A percentile compares a stretch with the other conserved stretches of the same genome.
phyloP scores from a whole-genome alignment of 37 sponge, comb jelly and placozoan species.

The Ianthella basta region DNA sequence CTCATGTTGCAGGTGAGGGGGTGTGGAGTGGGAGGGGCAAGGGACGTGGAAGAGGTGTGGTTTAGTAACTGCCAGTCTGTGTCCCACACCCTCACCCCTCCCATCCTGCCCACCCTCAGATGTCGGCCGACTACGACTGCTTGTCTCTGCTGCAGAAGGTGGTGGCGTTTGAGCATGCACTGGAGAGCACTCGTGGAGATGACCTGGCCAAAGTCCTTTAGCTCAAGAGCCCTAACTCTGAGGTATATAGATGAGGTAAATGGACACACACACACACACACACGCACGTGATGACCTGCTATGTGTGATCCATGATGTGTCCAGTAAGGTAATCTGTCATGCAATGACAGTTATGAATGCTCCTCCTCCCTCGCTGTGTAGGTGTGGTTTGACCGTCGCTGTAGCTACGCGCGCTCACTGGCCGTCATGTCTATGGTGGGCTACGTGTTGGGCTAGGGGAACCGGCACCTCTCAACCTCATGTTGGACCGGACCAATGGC shows the following conservation, averaged over 20 bases:
- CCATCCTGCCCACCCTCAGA: constrained; percentile 40
- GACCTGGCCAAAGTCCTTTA: constrained; percentile 96
- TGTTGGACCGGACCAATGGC: constrained; percentile 95
- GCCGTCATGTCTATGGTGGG: constrained; percentile 99
- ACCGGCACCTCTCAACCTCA: constrained; percentile 96
- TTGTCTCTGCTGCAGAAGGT: constrained; percentile 97
- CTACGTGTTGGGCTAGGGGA: constrained; percentile 92
- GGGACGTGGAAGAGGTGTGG: too few species aligned
- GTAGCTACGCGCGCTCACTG: constrained; percentile 93
- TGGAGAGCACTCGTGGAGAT: constrained; percentile 87
- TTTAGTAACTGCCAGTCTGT: too few species aligned
- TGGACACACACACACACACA: too few species aligned
- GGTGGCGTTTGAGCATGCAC: constrained; percentile 96
- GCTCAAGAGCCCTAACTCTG: constrained; percentile 97
- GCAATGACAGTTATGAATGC: too few species aligned
- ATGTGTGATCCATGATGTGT: too few species aligned
- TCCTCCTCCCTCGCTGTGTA: neutral
- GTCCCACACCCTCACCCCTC: too few species aligned
- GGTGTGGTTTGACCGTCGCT: constrained; percentile 98
- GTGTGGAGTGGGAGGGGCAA: too few species aligned
- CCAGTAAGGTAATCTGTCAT: too few species aligned
- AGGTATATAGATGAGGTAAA: constrained; percentile 43
- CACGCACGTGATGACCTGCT: too few species aligned
- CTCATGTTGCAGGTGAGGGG: constrained; percentile 83
- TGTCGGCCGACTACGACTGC: constrained; percentile 91